Base-by-base conservation (phyloP, 2,888 invertebrate genomes). In the Metalampra italica region DNA sequence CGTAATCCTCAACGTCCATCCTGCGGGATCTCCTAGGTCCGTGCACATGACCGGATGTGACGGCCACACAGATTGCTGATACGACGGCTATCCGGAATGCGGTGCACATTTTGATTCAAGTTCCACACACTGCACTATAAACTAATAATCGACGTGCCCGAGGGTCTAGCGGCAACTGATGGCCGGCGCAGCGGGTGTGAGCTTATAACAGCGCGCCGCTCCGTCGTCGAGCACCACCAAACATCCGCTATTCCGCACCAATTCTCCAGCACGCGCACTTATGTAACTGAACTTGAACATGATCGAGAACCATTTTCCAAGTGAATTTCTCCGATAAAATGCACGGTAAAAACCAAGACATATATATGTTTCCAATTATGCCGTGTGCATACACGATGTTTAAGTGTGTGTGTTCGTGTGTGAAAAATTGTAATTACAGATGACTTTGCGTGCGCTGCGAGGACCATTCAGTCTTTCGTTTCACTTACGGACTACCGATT, bases 161-260 rank as follows among this genome's bases (percentile, higher is more conserved):
- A 83, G 82, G 80, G 75, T 80, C 76, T 77, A 72, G 68, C 75
- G 68, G 76, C 83, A 74, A 90, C 90, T 90, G 90, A 73, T 79
- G 68, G 75, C 68, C 74, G 69, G 64, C 75, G 78, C 69, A 69
- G 72, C 74, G 74, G 75, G 80, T 72, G 77, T 82, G 82, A 79
- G 78, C 81, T 90, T 90, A 90, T 90, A 90, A 86, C 83, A 72
- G 83, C 72, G 80, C 80, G 78, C 79, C 80, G 81, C 82, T 78
- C 80, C 76, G 71, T 73, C 85, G 85, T 79, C 75, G 81, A 78
- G 82, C 84, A 81, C 82, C 85, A 84, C 82, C 85, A 81, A 83
- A 86, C 87, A 90, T 90, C 90, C 90, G 90, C 88, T 80, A 89
- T 90, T 90, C 90, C 87, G 90, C 90, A 88, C 90, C 80, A 88